Conservation (phyloP, 2,113 vertebrate genomes). For the Entosphenus tridentatus region DNA sequence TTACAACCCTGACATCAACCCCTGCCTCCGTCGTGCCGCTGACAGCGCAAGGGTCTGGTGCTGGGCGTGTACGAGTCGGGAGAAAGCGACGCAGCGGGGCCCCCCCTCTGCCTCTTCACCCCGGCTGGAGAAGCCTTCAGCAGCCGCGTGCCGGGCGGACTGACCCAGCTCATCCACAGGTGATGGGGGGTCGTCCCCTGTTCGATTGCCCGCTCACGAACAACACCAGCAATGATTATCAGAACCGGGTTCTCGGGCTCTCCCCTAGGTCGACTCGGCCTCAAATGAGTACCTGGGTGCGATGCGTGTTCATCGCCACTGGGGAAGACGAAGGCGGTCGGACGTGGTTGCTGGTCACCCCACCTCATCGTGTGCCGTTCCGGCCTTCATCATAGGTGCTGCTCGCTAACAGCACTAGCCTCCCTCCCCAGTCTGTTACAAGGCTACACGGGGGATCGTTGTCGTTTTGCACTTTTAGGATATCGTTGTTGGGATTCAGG, state of each 20-base stretch:
- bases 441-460: too few species aligned
- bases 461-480: too few species aligned
- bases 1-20: too few species aligned
- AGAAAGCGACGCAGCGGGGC: slow-evolving; percentile 20
- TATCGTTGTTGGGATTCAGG: too few species aligned
- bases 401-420: too few species aligned
- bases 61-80: slow-evolving; percentile 52
- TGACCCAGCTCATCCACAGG: slow-evolving; percentile 42
- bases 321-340: neutral
- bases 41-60: slow-evolving; percentile 41
- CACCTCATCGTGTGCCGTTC: too few species aligned
- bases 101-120: slow-evolving; percentile 25
- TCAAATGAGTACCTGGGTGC: neutral
- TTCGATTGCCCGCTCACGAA: neutral
- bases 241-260: neutral
- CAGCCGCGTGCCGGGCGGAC: slow-evolving; percentile 39
- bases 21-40: too few species aligned
- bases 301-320: neutral
- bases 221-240: neutral
- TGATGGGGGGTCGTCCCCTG: slow-evolving; percentile 16
- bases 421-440: too few species aligned
- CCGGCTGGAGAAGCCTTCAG: slow-evolving; percentile 43
- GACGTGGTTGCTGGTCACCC: too few species aligned
- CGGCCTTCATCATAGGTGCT: too few species aligned
- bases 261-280: neutral